phyloP scores from a whole-genome alignment of 1,140 invertebrate genomes.

The Leguminivora glycinivorella region DNA sequence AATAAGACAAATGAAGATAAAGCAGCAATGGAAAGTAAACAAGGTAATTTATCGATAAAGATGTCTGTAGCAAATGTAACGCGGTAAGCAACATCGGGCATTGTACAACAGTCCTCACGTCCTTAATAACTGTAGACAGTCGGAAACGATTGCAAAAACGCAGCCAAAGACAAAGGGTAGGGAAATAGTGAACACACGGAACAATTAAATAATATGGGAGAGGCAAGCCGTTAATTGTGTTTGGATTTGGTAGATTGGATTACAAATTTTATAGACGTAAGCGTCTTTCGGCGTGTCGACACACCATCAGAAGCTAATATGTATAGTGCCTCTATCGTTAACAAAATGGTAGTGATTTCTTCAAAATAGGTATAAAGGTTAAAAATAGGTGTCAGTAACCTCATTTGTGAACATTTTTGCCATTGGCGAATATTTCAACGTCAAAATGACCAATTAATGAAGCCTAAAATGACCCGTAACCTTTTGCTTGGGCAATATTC shows the following conservation, averaged over 20 bases:
- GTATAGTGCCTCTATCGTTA: background rate
- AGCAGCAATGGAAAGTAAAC: conserved; percentile 38
- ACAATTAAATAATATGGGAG: conserved; percentile 50
- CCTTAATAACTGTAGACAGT: conserved; percentile 61
- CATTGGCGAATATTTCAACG: conserved; percentile 6
- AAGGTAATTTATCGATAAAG: conserved; percentile 37
- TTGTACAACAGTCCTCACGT: conserved; percentile 57
- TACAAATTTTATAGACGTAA: conserved; percentile 13
- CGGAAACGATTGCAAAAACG: conserved; percentile 69
- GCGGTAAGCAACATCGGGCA: conserved; percentile 39
- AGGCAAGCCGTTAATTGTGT: conserved; percentile 27
- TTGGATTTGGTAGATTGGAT: conserved; percentile 6
- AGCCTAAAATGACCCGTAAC: background rate
- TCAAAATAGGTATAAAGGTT: background rate
- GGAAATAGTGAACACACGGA: conserved; percentile 59
- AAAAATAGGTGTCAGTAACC: background rate
- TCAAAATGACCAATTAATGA: conserved; percentile 27
- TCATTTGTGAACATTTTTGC: background rate
- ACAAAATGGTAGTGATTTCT: background rate
- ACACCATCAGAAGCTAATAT: background rate
- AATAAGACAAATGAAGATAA: conserved; percentile 28
- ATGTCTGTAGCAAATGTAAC: conserved; percentile 50
- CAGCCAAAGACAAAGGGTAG: conserved; percentile 61
- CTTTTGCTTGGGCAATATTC: conserved; percentile 21
- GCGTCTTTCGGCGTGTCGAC: background rate